Conservation (phyloP, 2,888 invertebrate species). For the Melangyna quadrimaculata region DNA sequence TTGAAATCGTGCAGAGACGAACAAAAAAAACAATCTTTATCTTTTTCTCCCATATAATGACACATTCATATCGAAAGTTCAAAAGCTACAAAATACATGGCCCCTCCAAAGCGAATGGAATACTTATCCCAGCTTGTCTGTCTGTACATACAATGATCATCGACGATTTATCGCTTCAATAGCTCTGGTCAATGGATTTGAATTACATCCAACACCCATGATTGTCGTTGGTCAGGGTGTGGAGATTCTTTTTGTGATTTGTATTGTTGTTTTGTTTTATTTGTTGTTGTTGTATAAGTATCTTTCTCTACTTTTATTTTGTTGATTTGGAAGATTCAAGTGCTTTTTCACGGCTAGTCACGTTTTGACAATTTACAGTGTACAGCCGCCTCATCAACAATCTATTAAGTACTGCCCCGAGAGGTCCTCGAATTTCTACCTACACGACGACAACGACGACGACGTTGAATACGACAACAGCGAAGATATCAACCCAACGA, state of each 20-base stretch:
- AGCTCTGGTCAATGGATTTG: conserved; percentile 49
- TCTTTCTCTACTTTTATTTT: conserved; percentile 30
- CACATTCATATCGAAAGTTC: conserved; percentile 39
- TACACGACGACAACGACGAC: conserved; percentile 47
- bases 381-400: conserved; percentile 71
- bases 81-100: conserved; percentile 6
- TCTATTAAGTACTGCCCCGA: conserved; percentile 71
- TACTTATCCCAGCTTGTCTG: conserved; percentile 27
- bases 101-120: neutral
- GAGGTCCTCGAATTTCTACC: conserved; percentile 71
- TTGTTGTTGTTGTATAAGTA: neutral
- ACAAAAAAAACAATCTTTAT: conserved; percentile 20
- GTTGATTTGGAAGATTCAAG: conserved; percentile 68
- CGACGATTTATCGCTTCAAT: conserved; percentile 69
- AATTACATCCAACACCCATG: conserved; percentile 63
- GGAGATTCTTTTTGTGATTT: conserved; percentile 1
- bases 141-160: conserved; percentile 60
- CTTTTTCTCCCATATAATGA: conserved; percentile 34
- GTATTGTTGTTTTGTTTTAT: neutral
- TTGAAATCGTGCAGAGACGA: conserved; percentile 37
- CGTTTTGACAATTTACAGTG: conserved; percentile 71
- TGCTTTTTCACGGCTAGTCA: conserved; percentile 70
- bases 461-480: conserved; percentile 25
- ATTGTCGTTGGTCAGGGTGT: conserved; percentile 44
- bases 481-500: conserved; percentile 30